Base-by-base conservation (phyloP, 2,888 invertebrate genomes). In the Uloborus plumipes region DNA sequence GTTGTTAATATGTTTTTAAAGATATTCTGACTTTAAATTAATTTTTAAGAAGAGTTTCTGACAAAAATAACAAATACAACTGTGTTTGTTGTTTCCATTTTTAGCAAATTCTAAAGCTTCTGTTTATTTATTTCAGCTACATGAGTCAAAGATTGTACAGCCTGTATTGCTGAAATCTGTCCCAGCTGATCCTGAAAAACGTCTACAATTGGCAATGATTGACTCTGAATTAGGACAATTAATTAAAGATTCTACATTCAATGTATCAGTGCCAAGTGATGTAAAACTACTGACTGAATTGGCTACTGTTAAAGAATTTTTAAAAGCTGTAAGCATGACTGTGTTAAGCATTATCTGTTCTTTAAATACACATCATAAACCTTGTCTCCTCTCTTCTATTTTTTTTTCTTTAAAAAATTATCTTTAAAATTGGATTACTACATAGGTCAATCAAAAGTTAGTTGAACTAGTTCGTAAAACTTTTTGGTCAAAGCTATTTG, bases 251-350 rank as follows among this genome's bases (percentile, higher is more conserved):
- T 82, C 81, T n/a, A 82, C 75, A 20, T 85, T 85, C 22, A 86
- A 85, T 66, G 62, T 59, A 26, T 72, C 82, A n/a, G 18, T 76
- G 13, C 84, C 75, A 4, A 77, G 81, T 49, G 87, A 86, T 73
- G 69, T 80, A n/a, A 73, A 82, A 31, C 84, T 86, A 58, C 75
- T 87, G 16, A 80, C 75, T 26, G 87, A 87, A 59, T 55, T 86
- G 31, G 84, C 84, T 49, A 84, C 86, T 20, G 69, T 86, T 6
- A 82, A 70, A 55, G 86, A 85, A 66, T 75, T 85, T 39, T 61
- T 77, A n/a, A 84, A 84, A 72, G 81, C 84, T 39, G 87, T 87
- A 81, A 88, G 84, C 77, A 20, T 26, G 26, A 3, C 4, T 26
- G 26, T 26, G 4, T 26, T 26, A 3, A 26, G 2, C 4, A 26